These are phyloP conservation scores for Sialia sialis DNA, from an alignment of 2,113 vertebrate species.

Conservation along the genomic window DNA sequence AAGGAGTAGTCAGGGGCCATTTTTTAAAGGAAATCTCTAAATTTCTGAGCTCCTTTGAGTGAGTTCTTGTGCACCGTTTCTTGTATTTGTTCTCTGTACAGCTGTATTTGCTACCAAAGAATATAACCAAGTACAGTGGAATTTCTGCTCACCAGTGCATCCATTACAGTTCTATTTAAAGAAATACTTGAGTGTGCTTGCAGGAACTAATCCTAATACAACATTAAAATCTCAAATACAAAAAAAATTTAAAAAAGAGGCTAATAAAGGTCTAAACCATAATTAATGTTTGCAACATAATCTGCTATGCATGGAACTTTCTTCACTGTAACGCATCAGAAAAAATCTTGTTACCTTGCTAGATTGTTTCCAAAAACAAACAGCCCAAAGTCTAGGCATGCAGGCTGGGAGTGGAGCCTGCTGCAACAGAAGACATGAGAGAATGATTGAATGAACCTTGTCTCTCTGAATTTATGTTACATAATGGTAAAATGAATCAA, in stretches of 20 bases:
- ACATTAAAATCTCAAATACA: background rate
- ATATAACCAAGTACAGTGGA: background rate
- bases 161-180: background rate
- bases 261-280: background rate
- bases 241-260: background rate
- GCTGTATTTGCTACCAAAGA: background rate
- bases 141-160: background rate
- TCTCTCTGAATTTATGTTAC: background rate
- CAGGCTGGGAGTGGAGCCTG: background rate
- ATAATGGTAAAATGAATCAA: background rate
- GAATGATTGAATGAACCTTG: background rate
- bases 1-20: background rate
- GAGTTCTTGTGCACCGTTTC: background rate
- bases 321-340: background rate
- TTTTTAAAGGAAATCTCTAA: background rate
- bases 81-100: background rate
- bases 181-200: background rate
- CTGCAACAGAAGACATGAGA: background rate
- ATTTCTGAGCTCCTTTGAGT: background rate
- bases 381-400: background rate
- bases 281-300: background rate
- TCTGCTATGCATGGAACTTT: background rate
- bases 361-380: background rate
- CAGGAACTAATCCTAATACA: background rate
- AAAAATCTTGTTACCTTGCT: background rate